Evolutionary conservation across 2,113 vertebrate genomes (phyloP), one percentile per base, ranked within the genome.

Genomic region (Ranitomeya imitator): DNA sequence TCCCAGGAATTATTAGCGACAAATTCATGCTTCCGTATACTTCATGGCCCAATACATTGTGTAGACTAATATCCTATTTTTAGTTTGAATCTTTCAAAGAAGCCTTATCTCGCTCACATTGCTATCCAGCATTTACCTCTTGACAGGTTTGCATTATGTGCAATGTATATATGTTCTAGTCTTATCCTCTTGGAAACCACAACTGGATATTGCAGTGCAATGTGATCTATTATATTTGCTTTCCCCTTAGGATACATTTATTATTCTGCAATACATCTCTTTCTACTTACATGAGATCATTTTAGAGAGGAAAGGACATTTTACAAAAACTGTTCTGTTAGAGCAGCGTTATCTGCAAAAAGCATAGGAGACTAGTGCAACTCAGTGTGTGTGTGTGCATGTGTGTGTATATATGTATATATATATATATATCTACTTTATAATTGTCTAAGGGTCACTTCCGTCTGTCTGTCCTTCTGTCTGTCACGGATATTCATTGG

Each of bases 191-290:
- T 88, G 86, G 87, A 90, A 92, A 91, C 69, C 57, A 13, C 6
- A 11, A 88, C 88, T 83, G 83, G 90, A 85, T 85, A 90, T 89
- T 91, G 80, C 87, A 54, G 31, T 88, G 85, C 45, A 79, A 91
- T 91, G 79, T 79, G 86, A 91, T 91, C 90, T 89, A 14, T 91
- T 94, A 93, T 74, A 69, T 87, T 12, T 74, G 6, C 85, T 89
- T 91, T 78, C 91, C 90, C 81, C 73, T 86, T 59, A 87, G 85
- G 90, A 86, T n/a, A 0, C 65, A 54, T 90, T 57, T 79, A 77
- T 82, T 69, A 74, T 79, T 79, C 82, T n/a, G 0, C 90, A 88
- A 89, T 79, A 77, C 73, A 85, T 85, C 76, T 63, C 23, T 76
- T 11, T 87, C 18, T 89, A 60, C 89, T 92, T 90, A 67, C 89